phyloP scores from a whole-genome alignment of 2,888 invertebrate species.

The Rosalia funebris region DNA sequence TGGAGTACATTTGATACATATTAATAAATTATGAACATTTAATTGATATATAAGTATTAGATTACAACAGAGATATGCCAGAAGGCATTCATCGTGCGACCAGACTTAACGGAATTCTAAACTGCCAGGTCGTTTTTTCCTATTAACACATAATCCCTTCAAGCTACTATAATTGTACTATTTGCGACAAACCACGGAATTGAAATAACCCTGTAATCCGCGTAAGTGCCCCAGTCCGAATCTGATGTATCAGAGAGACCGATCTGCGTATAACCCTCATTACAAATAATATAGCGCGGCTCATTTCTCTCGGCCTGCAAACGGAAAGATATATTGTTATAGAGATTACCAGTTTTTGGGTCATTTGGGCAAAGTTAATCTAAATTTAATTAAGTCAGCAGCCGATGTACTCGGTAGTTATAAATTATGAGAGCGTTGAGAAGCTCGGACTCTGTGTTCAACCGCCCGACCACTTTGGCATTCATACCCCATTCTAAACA shows the following conservation, averaged over 20 bases:
- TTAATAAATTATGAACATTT: too few relatives aligned
- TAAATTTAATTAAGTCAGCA: slow-evolving; percentile 55
- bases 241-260: slow-evolving; percentile 8
- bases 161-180: neutral
- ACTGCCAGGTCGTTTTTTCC: too few relatives aligned
- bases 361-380: slow-evolving; percentile 53
- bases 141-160: too few relatives aligned
- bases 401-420: slow-evolving; percentile 35
- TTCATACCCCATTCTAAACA: slow-evolving; percentile 36
- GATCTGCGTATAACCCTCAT: slow-evolving; percentile 15
- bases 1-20: too few relatives aligned
- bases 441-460: slow-evolving; percentile 33
- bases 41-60: too few relatives aligned
- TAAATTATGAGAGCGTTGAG: slow-evolving; percentile 37
- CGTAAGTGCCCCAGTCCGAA: neutral
- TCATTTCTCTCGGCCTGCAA: slow-evolving; percentile 15
- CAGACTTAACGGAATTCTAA: too few relatives aligned
- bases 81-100: too few relatives aligned
- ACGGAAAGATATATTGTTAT: slow-evolving; percentile 39
- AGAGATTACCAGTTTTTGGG: slow-evolving; percentile 52
- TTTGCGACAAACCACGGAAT: neutral
- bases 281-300: slow-evolving; percentile 3
- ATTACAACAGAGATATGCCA: too few relatives aligned
- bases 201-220: neutral
- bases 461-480: slow-evolving; percentile 35